These are phyloP conservation scores for Beris chalybata DNA, from an alignment of 2,888 invertebrate species.

Conservation along the genomic window DNA sequence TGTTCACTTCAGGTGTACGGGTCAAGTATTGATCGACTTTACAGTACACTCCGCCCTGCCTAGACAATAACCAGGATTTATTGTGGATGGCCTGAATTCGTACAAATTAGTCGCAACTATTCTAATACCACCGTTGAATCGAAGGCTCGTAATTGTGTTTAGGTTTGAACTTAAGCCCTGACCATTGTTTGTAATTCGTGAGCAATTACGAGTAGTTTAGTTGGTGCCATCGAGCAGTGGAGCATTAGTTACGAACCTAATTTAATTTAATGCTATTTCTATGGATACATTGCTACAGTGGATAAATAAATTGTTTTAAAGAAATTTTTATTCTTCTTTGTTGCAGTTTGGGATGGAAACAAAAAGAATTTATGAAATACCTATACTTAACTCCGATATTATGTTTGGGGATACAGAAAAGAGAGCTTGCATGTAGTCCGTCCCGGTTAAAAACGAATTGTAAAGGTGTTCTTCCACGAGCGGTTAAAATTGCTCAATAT, in stretches of 20 bases:
- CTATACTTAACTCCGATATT: no score
- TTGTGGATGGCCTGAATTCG: slow-evolving; percentile 2
- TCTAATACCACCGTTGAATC: slow-evolving; percentile 15
- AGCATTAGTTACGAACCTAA: background rate
- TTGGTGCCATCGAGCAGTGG: slow-evolving; percentile 1
- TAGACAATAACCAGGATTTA: slow-evolving; percentile 22
- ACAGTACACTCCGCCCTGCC: background rate
- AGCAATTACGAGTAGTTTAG: slow-evolving; percentile 7
- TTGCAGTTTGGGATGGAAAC: no score
- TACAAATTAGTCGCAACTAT: background rate
- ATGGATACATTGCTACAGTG: no score
- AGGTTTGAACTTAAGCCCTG: slow-evolving; percentile 19
- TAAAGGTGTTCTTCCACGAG: no score
- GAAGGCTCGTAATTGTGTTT: slow-evolving; percentile 20
- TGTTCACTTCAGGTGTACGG: background rate
- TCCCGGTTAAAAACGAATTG: no score
- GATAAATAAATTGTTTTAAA: no score
- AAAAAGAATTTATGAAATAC: no score
- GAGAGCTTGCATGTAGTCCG: no score
- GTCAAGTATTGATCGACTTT: slow-evolving; percentile 11
- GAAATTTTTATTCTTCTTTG: no score
- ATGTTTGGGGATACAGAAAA: no score
- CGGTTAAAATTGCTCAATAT: no score
- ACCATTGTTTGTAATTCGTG: slow-evolving; percentile 17
- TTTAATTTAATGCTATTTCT: background rate